Evolutionary conservation across 2,113 vertebrate species (phyloP), one percentile per base, ranked within the genome.

Genomic region (Coturnix japonica): DNA sequence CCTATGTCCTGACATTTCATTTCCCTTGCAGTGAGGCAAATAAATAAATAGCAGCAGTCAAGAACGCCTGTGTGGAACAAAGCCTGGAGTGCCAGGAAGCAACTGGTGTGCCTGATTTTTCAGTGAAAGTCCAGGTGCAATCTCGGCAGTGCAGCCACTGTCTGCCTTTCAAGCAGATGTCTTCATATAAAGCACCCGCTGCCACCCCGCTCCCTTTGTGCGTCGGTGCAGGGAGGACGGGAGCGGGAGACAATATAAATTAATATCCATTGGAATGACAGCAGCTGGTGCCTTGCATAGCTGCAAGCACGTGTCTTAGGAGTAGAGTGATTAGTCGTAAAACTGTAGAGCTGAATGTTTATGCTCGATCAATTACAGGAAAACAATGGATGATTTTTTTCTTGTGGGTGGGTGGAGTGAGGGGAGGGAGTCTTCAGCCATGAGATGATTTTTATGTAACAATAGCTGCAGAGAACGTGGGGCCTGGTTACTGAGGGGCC

Each of bases 181-280:
- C 97, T 95, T 96, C 81, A 96, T 96, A 86, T 74, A 94, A 88
- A 92, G 86, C 82, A 76, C 93, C 74, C 30, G 2, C 92, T 57
- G 7, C 95, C 89, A 95, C 94, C 87, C 95, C 78, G 39, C 93
- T 97, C 95, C 94, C 90, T 97, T 87, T 94, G 90, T 95, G n/a
- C 72, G 33, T 85, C 82, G 23, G 91, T 75, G 33, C 79, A 18
- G 89, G 33, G 91, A 94, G 95, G 83, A 96, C 7, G 75, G 90
- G 97, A 89, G 95, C 59, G 87, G 91, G 95, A 97, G 93, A 98
- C 97, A 97, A 97, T 97, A 96, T 96, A 95, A 97, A 97, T 98
- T 98, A 97, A 98, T 97, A 98, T 97, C 97, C 95, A 97, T 96
- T 97, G 97, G 97, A 97, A 97, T 97, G 97, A 97, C 97, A 98